Base-by-base conservation (phyloP, 2,113 vertebrate species). In the Antigone vipio region DNA sequence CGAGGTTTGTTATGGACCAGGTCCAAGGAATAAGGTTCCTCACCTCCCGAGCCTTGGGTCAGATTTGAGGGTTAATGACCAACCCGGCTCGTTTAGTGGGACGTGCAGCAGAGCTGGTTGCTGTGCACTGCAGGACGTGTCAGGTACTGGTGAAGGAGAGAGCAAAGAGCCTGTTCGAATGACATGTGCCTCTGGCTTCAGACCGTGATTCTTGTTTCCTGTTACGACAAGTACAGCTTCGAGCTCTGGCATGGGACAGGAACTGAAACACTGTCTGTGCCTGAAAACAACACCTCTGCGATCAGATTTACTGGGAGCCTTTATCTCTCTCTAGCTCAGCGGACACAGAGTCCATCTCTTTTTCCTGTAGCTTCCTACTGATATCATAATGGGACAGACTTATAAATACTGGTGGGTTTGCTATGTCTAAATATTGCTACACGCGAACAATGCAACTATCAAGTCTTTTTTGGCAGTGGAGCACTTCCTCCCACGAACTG, bases 31-130 rank as follows among this genome's bases (percentile, higher is more conserved):
- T 60, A 3, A 12, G 11, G 62, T 40, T 76, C 50, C 62, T 77
- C 56, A 26, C 62, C 56, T 81, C 8, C 30, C 4, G 0, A 15
- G 79, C 40, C 30, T 1, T 5, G 72, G 55, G 47, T 74, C 53
- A 20, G 77, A 12, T n/a, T 10, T 12, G 50, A 26, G 45, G 42
- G 55, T 88, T 56, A 62, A 24, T 38, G 74, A 20, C 24, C 58
- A 38, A 1, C 26, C 29, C 0, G 0, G 22, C 23, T 34, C 0
- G 1, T 4, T 27, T 5, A 27, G 56, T 7, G 80, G 85, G 80
- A 42, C 1, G 9, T 77, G 59, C 50, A 29, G 89, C 9, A 8
- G 8, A 35, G 79, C 83, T 53, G 50, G 64, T 38, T 0, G 1
- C 59, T 8, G 14, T 16, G 56, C 19, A 0, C 20, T n/a, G 66